Evolutionary conservation across 2,113 vertebrate genomes (phyloP).

Genomic region (Malurus alboscapulatus): DNA sequence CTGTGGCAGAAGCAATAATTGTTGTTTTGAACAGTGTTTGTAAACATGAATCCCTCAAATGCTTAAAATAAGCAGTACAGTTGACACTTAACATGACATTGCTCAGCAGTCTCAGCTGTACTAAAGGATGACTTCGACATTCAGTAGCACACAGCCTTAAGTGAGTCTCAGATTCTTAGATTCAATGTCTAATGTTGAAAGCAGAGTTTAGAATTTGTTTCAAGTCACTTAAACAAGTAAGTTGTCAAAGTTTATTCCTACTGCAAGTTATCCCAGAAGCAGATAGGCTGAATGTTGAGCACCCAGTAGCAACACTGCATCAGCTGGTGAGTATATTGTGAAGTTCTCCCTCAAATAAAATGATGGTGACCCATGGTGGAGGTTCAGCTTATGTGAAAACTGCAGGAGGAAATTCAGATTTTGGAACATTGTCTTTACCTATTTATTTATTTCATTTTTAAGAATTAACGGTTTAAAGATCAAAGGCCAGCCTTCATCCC

Average conservation of each 20-base stretch:
- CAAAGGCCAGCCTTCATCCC: background rate
- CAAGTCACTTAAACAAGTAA: background rate
- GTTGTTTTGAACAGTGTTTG: background rate
- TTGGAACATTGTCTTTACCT: background rate
- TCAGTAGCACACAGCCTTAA: background rate
- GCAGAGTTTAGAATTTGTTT: background rate
- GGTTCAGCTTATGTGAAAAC: background rate
- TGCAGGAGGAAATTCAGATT: background rate
- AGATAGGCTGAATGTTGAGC: rapidly evolving
- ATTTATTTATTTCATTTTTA: background rate
- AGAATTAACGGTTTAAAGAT: conserved; percentile 33
- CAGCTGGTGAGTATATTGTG: background rate
- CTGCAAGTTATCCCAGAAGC: background rate
- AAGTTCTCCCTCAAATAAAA: background rate
- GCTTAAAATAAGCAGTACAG: background rate
- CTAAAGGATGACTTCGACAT: background rate
- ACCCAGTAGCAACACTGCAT: background rate
- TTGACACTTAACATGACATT: background rate
- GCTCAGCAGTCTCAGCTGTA: background rate
- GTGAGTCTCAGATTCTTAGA: background rate
- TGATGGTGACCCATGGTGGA: background rate
- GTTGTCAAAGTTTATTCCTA: background rate
- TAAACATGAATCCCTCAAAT: background rate
- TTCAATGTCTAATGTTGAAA: background rate
- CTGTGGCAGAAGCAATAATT: background rate